Evolutionary conservation across 2,888 invertebrate genomes (phyloP).

Genomic region (Stenolophus ochropezus): DNA sequence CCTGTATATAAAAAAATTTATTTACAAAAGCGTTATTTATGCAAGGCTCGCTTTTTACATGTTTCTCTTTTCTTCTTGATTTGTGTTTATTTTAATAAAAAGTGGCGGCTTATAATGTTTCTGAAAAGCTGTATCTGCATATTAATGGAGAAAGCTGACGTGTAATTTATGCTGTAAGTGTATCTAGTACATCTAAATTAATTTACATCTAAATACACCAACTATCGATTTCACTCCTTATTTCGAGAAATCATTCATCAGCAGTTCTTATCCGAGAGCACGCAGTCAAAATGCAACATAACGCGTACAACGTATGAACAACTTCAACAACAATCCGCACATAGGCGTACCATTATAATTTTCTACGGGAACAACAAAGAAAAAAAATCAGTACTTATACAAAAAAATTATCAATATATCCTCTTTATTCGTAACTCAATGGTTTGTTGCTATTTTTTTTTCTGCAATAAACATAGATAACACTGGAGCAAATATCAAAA

Average conservation of each 20-base stretch:
- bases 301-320: not conserved
- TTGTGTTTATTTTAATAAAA: too few relatives aligned
- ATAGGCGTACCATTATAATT: conserved; percentile 2
- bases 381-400: too few relatives aligned
- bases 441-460: too few relatives aligned
- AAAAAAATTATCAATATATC: too few relatives aligned
- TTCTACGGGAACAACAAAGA: not conserved
- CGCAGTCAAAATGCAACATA: conserved; percentile 4
- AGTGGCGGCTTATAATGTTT: not conserved
- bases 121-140: not conserved
- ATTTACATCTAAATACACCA: conserved; percentile 24
- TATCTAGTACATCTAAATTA: conserved; percentile 22
- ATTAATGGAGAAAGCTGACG: not conserved
- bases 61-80: too few relatives aligned
- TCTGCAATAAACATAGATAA: too few relatives aligned
- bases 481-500: too few relatives aligned
- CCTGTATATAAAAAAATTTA: too few relatives aligned
- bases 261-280: not conserved
- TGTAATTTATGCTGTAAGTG: conserved; percentile 12
- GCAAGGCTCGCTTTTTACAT: too few relatives aligned
- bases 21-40: too few relatives aligned
- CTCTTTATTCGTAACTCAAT: too few relatives aligned
- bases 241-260: conserved; percentile 29
- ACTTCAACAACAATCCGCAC: not conserved
- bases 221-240: conserved; percentile 28